Base-by-base conservation (phyloP, 1,140 invertebrate genomes). In the Drosophila sproati region DNA sequence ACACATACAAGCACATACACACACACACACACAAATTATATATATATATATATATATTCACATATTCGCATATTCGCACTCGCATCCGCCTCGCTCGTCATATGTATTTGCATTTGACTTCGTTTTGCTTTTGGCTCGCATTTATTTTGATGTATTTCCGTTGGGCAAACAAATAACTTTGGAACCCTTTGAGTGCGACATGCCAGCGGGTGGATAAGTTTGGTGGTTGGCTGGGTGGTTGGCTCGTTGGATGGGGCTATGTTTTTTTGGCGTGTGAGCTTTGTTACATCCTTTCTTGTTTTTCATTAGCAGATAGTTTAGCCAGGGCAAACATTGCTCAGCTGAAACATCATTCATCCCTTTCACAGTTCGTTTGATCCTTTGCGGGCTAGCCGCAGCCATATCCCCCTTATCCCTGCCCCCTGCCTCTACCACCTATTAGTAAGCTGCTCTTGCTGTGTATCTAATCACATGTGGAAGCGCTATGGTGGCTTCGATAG, bases 111-210 rank as follows among this genome's bases (percentile, higher is more conserved):
- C 80, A 82, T 82, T 82, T 79, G 63, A 52, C 80, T 82, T 54
- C 64, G 56, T 55, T 78, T 67, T 62, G 39, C 67, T 77, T 47
- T 70, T 71, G 60, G 68, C 52, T 86, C 68, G 74, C 78, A 86
- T 85, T 81, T 88, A 86, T 86, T 86, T 87, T 82, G 82, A 86
- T 86, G 82, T 86, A 86, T 86, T 86, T 87, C 72, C 82, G 72
- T 81, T 86, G 80, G 74, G 52, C 54, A 63, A 77, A 78, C 82
- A 87, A 82, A 82, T 78, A 79, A 51, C 57, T 55, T 52, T 69
- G 62, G 32, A 78, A 59, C 75, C 75, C 59, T 77, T 77, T 73
- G 47, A 54, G 45, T 28, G 50, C 45, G 54, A 47, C 41, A n/a
- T n/a, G 32, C 35, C 52, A 1, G 7, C 8, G 34, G 32, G 67